Base-by-base conservation (phyloP, 2,797 vertebrate species). In the Sciurus vulgaris region DNA sequence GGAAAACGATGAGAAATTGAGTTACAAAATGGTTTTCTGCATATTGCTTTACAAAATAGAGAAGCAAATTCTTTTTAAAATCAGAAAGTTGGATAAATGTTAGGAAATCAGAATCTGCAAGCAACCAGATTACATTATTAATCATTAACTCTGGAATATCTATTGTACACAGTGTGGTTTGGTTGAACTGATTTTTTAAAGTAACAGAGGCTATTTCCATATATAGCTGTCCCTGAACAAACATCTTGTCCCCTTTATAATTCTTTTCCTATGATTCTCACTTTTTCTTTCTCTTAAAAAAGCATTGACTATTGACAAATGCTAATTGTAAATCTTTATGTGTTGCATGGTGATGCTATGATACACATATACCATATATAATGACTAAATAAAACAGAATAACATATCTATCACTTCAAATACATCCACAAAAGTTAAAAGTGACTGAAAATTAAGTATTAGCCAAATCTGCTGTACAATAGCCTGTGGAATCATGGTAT, bases 1-100 rank as follows among this genome's bases (percentile, higher is more conserved):
- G 81, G 22, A 59, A 59, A 59, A 59, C 2, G 24, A 94, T 95
- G 69, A 97, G 89, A 97, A 97, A 96, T 95, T 41, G 94, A 97
- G 79, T 96, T 72, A 69, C 13, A 89, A 82, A 93, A 83, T 76
- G 49, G 13, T 94, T 96, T 96, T 86, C n/a, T 33, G 93, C 8
- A n/a, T 82, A 69, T 72, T 95, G 63, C 28, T 95, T 86, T 30
- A 86, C 33, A 61, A 89, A 89, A 82, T 24, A n/a, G 47, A 77
- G 81, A 93, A 28, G 15, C 14, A 81, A 86, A 24, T 51, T 91
- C 5, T 86, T 84, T 84, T 82, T 30, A 86, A 91, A 93, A 84
- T 89, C 33, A 87, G 38, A 94, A 91, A 82, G 2, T 14, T 82
- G 17, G 56, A n/a, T 73, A 94, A 89, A 85, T 61, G 20, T 87